Base-by-base conservation (phyloP, 2,113 vertebrate genomes). In the Nesoenas mayeri region DNA sequence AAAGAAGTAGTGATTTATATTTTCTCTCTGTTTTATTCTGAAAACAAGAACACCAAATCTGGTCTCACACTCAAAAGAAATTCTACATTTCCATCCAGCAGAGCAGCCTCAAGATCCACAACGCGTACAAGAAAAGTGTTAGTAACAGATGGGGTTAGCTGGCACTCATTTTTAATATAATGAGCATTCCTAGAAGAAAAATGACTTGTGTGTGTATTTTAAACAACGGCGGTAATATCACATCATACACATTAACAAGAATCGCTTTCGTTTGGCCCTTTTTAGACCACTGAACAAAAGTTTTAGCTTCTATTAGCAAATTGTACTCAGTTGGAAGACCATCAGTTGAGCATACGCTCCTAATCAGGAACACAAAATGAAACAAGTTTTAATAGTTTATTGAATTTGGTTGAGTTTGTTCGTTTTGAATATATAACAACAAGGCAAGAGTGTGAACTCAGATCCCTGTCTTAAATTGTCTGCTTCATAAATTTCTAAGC, bases 211-310 rank as follows among this genome's bases (percentile, higher is more conserved):
- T 36, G 31, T 28, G 12, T 18, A 22, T 44, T 77, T 65, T 38
- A 88, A 64, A 73, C 40, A 88, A 54, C 3, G 4, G 20, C n/a
- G 16, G 8, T 29, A 79, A 25, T 2, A 58, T 9, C 44, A 47
- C 5, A 21, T n/a, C 18, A 47, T 11, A 40, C 4, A 10, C 0
- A 1, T 34, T 38, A 31, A 6, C 24, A 34, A 31, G 8, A 32
- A 73, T 31, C 47, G 9, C 19, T 38, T 73, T 24, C 16, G 7
- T 13, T 40, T 56, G 44, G 15, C n/a, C 42, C 6, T 50, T 77
- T 70, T 36, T 25, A 65, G 26, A n/a, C 13, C 15, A n/a, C 0
- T 38, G 24, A 15, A 69, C 29, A 58, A 56, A 40, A 7, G 29
- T 8, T 58, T 70, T 58, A 48, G 15, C 28, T 70, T 36, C 50